Conservation (phyloP, 2,113 vertebrate genomes). For the Montifringilla adamsi region DNA sequence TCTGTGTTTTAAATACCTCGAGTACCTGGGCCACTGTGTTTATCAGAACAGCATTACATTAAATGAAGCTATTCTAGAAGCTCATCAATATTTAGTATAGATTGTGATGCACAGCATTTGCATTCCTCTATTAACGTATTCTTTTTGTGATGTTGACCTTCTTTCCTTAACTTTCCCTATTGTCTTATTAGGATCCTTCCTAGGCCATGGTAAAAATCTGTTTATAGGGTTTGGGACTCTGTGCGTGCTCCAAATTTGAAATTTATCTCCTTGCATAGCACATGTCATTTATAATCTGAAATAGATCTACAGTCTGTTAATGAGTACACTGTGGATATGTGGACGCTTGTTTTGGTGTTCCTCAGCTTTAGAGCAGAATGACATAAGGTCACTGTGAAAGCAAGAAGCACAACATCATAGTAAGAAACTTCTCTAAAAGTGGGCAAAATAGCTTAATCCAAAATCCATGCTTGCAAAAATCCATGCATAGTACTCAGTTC, state of each 20-base stretch:
- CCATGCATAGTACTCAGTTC: accelerated
- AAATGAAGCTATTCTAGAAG: background rate
- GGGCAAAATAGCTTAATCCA: background rate
- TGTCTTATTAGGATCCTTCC: background rate
- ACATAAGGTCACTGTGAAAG: background rate
- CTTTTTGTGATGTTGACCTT: background rate
- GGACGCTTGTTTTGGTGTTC: background rate
- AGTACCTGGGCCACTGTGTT: background rate
- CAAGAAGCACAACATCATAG: background rate
- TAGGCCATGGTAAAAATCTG: background rate
- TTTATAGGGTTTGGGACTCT: background rate
- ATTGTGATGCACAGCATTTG: background rate
- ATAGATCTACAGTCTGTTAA: background rate
- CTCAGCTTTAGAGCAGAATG: background rate
- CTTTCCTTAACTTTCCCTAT: background rate
- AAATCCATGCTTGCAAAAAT: background rate
- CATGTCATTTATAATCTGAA: background rate
- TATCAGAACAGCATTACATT: background rate
- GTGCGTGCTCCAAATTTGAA: accelerated
- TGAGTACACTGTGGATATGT: background rate
- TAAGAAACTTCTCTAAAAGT: background rate
- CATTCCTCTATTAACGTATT: background rate
- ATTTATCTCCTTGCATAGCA: background rate
- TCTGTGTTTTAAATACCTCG: background rate
- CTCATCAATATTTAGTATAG: background rate